These are phyloP conservation scores for Formicarius rufipectus DNA, from an alignment of 2,113 vertebrate genomes.

Conservation along the genomic window DNA sequence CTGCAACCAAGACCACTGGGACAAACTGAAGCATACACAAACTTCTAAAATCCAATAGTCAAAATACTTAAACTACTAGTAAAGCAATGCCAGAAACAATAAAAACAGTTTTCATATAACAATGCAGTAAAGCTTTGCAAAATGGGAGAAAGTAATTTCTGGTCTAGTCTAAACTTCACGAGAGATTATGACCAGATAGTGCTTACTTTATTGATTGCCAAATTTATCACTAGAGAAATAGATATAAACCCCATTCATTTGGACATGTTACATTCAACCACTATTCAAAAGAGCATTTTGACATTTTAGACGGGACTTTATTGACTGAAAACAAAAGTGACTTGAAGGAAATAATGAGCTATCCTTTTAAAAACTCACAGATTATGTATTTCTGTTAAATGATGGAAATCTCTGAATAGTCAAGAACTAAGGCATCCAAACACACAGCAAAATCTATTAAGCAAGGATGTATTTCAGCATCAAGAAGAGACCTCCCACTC, in stretches of 20 bases:
- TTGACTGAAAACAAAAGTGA: background rate
- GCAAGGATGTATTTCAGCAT: slow-evolving; percentile 18
- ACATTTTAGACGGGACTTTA: background rate
- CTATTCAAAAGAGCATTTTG: background rate
- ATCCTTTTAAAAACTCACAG: background rate
- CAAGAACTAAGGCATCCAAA: background rate
- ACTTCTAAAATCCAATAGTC: slow-evolving; percentile 16
- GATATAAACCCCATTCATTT: background rate
- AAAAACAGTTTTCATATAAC: slow-evolving; percentile 2
- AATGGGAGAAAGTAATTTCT: slow-evolving; percentile 2
- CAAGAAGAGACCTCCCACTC: background rate
- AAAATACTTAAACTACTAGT: slow-evolving; percentile 41
- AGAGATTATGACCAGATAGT: background rate
- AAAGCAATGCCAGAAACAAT: slow-evolving; percentile 32
- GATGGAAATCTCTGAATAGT: background rate
- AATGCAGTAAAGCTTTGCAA: slow-evolving; percentile 22
- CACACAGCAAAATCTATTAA: background rate
- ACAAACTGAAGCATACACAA: slow-evolving; percentile 34
- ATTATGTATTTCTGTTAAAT: background rate
- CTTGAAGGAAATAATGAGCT: background rate
- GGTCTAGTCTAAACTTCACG: background rate
- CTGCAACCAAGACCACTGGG: background rate
- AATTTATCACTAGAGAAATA: background rate
- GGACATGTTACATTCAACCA: background rate
- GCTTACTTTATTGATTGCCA: background rate